Evolutionary conservation across 2,797 vertebrate genomes (phyloP).

Genomic region (Eulemur mongoz): DNA sequence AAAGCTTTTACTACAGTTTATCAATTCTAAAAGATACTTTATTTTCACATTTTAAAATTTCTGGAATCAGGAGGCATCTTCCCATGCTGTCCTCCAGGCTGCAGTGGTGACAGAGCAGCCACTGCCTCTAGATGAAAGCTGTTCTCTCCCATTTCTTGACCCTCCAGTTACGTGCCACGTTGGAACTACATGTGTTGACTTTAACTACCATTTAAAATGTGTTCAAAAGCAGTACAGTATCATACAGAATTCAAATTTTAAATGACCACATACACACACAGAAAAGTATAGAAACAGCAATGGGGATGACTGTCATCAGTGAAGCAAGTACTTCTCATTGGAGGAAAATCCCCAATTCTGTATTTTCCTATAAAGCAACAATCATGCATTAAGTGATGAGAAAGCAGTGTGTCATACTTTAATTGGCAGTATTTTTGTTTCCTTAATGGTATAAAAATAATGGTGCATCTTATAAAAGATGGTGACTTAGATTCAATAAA

Average conservation of each 20-base stretch:
- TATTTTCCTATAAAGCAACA: slow-evolving; percentile 4
- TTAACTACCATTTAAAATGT: neutral
- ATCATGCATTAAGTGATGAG: neutral
- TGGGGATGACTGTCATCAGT: neutral
- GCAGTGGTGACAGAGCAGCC: neutral
- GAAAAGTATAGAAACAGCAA: neutral
- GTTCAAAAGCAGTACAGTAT: neutral
- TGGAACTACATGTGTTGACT: neutral
- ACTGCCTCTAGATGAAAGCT: neutral
- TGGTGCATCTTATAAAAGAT: neutral
- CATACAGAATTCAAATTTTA: neutral
- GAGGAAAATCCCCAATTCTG: neutral
- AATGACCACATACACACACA: neutral
- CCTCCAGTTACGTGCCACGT: neutral
- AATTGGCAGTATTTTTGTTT: neutral
- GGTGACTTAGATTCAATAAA: neutral
- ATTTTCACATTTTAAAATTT: neutral
- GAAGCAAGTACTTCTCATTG: neutral
- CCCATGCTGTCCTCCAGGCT: neutral
- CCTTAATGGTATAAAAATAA: neutral
- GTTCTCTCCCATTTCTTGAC: neutral
- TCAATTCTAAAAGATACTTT: neutral
- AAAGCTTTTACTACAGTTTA: neutral
- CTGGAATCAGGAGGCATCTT: neutral
- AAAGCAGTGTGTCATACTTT: neutral